Evolutionary conservation across 2,113 vertebrate genomes (phyloP).

Genomic region (Taurulus bubalis): DNA sequence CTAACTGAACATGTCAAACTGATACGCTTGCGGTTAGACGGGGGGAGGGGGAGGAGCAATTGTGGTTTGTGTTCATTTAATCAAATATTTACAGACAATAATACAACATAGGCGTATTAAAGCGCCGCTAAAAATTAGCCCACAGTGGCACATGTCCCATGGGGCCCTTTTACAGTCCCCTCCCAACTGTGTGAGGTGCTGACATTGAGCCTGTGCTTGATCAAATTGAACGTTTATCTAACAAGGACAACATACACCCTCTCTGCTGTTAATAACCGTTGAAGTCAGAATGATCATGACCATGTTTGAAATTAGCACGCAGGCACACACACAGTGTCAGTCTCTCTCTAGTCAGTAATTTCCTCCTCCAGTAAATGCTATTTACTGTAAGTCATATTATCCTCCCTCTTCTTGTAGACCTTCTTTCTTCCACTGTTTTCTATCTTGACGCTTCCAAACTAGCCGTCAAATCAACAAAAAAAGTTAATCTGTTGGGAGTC

Average conservation of each 20-base stretch:
- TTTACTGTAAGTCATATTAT: too few species aligned
- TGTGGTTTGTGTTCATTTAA: too few species aligned
- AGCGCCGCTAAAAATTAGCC: too few species aligned
- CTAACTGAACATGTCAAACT: not conserved
- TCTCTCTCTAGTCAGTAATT: not conserved
- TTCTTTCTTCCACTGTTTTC: not conserved
- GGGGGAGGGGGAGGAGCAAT: too few species aligned
- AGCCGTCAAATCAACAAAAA: not conserved
- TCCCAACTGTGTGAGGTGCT: not conserved
- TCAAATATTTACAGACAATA: not conserved
- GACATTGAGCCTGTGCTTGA: not conserved
- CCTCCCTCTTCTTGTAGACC: not conserved
- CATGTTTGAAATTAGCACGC: not conserved
- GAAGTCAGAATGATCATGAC: not conserved
- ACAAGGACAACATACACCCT: not conserved
- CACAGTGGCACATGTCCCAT: not conserved
- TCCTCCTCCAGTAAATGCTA: not conserved
- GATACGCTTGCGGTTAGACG: not conserved
- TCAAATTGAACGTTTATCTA: not conserved
- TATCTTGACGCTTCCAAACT: not conserved
- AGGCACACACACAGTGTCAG: not conserved
- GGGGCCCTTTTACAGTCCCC: not conserved
- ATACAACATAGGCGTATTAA: not conserved
- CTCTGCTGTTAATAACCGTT: not conserved
- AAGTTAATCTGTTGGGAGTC: not conserved